A percentile compares a stretch with the other conserved stretches of the same genome.
Evolutionary conservation across 2,888 invertebrate genomes (phyloP).

Genomic region (Polia nebulosa): DNA sequence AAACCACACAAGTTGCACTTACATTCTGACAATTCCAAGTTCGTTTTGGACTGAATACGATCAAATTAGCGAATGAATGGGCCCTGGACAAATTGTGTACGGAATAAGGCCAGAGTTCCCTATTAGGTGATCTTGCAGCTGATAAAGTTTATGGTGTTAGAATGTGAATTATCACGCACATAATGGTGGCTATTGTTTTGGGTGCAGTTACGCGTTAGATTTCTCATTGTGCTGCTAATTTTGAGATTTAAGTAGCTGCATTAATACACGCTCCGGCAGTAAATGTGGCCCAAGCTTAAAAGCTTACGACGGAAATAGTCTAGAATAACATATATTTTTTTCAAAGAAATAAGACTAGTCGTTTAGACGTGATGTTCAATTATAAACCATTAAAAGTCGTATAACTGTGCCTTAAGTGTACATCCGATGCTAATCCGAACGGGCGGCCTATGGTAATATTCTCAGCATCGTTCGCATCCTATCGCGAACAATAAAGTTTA

Average conservation of each 20-base stretch:
- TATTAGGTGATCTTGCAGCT: conserved; percentile 52
- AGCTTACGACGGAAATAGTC: too few relatives aligned
- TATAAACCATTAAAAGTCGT: too few relatives aligned
- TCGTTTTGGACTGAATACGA: conserved; percentile 45
- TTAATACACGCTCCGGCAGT: too few relatives aligned
- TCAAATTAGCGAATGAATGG: conserved; percentile 60
- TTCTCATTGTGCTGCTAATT: conserved; percentile 47
- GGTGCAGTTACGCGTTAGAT: conserved; percentile 32
- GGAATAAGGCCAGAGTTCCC: conserved; percentile 51
- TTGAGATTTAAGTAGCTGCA: conserved; percentile 1
- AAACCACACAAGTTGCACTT: conserved; percentile 45
- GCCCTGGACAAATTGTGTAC: conserved; percentile 59
- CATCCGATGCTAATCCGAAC: conserved; percentile 6
- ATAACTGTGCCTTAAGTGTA: conserved; percentile 15
- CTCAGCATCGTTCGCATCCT: conserved; percentile 2
- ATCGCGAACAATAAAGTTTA: not conserved
- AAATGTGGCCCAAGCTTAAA: too few relatives aligned
- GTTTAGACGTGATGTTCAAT: too few relatives aligned
- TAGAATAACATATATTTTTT: too few relatives aligned
- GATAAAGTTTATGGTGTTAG: conserved; percentile 47
- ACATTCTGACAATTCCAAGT: conserved; percentile 54
- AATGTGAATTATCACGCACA: conserved; percentile 55
- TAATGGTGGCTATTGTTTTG: conserved; percentile 45
- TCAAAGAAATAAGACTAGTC: too few relatives aligned
- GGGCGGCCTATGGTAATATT: conserved; percentile 3